A percentile compares a stretch with the other conserved stretches of the same genome.
Evolutionary conservation across 2,113 vertebrate species (phyloP).

Genomic region (Dascyllus trimaculatus): DNA sequence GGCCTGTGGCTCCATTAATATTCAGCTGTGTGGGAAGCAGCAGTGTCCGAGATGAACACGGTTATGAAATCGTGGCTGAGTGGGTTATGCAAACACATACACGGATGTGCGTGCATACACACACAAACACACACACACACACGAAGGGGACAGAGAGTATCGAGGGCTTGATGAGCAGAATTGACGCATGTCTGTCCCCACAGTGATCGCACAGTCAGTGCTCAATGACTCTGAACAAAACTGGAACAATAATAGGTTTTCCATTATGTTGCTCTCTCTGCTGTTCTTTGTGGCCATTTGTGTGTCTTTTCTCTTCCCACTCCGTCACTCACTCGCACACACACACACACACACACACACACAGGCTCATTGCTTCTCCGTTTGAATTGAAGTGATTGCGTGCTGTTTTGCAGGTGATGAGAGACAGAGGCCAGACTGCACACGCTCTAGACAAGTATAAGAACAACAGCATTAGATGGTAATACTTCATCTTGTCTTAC

Average conservation of each 20-base stretch:
- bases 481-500: not conserved
- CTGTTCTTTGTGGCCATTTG: not conserved
- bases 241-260: constrained; percentile 19
- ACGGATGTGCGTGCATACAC: not conserved
- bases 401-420: not conserved
- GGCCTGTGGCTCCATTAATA: constrained; percentile 58
- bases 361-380: not conserved
- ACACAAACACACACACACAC: constrained; percentile 29
- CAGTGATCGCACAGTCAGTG: constrained; percentile 14
- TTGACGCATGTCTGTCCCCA: constrained; percentile 45
- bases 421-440: not conserved
- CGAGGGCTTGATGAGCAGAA: constrained; percentile 18
- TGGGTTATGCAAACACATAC: constrained; percentile 73
- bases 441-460: no score
- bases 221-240: constrained; percentile 40
- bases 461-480: no score
- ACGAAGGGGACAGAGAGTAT: constrained; percentile 21
- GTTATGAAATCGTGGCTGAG: constrained; percentile 70
- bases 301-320: not conserved
- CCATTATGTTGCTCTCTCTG: not conserved
- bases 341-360: not conserved
- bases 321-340: not conserved
- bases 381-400: not conserved
- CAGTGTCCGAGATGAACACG: constrained; percentile 46
- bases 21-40: constrained; percentile 70